Conservation (phyloP, 2,888 invertebrate genomes). For the Cheiracanthium punctorium region DNA sequence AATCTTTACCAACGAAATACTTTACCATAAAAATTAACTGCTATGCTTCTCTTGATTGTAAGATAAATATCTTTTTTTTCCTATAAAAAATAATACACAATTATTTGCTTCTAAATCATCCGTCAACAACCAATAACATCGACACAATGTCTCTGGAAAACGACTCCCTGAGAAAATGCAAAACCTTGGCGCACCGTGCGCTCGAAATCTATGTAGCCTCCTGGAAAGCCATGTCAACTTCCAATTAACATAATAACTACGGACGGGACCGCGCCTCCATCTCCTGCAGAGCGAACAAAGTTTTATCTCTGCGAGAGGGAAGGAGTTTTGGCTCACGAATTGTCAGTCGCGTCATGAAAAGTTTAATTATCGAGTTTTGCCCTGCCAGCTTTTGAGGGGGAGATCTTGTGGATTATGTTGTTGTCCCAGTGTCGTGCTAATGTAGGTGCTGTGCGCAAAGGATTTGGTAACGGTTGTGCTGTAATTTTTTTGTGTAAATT, state of each 20-base stretch:
- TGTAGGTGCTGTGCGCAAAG: too few relatives aligned
- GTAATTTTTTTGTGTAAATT: too few relatives aligned
- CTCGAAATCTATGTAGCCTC: background rate
- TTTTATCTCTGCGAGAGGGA: background rate
- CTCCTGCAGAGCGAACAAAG: background rate
- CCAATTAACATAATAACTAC: slow-evolving; percentile 10
- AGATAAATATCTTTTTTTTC: too few relatives aligned
- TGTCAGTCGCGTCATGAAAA: background rate
- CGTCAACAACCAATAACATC: too few relatives aligned
- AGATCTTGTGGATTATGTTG: background rate
- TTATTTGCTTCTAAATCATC: too few relatives aligned
- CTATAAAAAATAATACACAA: too few relatives aligned
- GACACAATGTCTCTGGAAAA: too few relatives aligned
- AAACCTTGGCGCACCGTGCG: background rate
- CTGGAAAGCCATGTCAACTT: background rate
- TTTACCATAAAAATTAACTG: too few relatives aligned
- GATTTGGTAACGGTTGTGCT: too few relatives aligned
- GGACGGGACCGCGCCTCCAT: background rate
- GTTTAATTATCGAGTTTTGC: background rate
- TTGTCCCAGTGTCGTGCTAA: background rate
- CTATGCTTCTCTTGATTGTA: too few relatives aligned
- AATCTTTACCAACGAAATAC: too few relatives aligned
- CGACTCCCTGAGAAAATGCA: too few relatives aligned
- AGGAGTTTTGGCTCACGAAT: background rate
- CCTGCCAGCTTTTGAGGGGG: background rate